phyloP scores from a whole-genome alignment of 1,140 invertebrate species.

The Chionoecetes opilio region DNA sequence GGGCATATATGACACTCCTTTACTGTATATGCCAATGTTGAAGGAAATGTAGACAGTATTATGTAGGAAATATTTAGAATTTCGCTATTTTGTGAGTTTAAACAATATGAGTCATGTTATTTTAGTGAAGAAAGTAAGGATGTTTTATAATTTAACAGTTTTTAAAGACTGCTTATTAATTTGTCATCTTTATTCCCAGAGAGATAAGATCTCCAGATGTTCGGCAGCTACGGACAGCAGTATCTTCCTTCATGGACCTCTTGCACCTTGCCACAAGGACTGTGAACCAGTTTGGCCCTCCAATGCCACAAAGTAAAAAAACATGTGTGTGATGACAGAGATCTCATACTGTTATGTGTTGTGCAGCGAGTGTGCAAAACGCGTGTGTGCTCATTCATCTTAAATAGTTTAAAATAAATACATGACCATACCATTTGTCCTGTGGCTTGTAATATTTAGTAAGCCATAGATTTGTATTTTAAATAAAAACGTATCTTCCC shows the following conservation, averaged over 20 bases:
- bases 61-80: no score
- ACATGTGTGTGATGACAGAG: constrained; percentile 53
- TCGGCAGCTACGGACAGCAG: constrained; percentile 70
- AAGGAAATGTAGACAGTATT: no score
- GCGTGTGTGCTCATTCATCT: not conserved
- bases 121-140: no score
- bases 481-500: not conserved
- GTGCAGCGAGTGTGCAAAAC: not conserved
- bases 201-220: constrained; percentile 72
- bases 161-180: no score
- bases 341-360: not conserved
- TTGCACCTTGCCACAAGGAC: constrained; percentile 67
- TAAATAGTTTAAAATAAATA: no score
- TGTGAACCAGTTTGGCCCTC: constrained; percentile 73
- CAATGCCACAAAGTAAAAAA: constrained; percentile 68
- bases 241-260: constrained; percentile 72
- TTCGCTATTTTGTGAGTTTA: no score
- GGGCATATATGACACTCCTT: no score
- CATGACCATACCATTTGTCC: no score
- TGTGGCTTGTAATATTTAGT: not conserved
- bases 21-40: no score
- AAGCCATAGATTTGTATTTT: not conserved
- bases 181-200: constrained; percentile 32
- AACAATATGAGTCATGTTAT: no score
- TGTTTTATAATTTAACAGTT: no score